phyloP scores from a whole-genome alignment of 2,113 vertebrate species.

The Phainopepla nitens region DNA sequence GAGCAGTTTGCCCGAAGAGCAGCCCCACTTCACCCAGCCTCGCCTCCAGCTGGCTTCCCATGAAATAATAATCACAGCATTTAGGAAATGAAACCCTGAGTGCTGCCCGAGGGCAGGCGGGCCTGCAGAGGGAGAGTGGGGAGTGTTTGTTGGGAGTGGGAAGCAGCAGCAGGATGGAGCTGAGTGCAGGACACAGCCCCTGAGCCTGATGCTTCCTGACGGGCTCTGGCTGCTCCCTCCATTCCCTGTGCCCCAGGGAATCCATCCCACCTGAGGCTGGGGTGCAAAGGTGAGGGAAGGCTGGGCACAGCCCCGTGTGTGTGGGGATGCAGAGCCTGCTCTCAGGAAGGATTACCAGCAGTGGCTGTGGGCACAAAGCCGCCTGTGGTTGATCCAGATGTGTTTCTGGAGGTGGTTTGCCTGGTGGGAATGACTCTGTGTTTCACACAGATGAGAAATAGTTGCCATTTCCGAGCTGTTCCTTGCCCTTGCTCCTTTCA shows the following conservation, averaged over 20 bases:
- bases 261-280: neutral
- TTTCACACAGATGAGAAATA: neutral
- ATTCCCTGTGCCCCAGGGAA: neutral
- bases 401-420: neutral
- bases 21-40: neutral
- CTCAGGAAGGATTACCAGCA: neutral
- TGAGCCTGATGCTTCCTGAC: neutral
- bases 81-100: neutral
- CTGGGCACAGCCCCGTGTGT: neutral
- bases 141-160: neutral
- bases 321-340: neutral
- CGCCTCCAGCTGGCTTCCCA: neutral
- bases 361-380: neutral
- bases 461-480: neutral
- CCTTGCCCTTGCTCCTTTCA: neutral
- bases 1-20: neutral
- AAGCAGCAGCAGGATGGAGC: neutral
- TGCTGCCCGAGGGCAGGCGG: neutral
- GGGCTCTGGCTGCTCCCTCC: neutral
- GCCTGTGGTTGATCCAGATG: neutral
- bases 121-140: neutral
- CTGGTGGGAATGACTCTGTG: rapidly evolving
- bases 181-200: neutral
- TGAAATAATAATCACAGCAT: constrained; percentile 8
- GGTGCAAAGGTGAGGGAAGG: neutral